Percentiles rank a stretch among this genome's conserved stretches.
Evolutionary conservation across 2,797 vertebrate species (phyloP).

Genomic region (Enteromius viviparus): DNA sequence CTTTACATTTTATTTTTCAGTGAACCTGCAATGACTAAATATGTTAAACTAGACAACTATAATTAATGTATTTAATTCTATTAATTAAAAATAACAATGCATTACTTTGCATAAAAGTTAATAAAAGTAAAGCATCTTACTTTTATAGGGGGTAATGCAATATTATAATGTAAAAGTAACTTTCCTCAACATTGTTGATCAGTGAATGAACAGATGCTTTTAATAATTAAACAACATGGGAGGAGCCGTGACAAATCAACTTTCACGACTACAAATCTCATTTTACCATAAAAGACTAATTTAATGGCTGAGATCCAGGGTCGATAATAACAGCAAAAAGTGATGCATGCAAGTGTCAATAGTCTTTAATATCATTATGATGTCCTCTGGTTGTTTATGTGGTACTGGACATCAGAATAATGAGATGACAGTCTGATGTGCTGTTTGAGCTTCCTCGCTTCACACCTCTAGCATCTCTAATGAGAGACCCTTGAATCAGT

Average conservation of each 20-base stretch:
- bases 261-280: neutral
- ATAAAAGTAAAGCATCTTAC: no score
- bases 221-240: neutral
- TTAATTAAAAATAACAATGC: neutral
- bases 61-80: no score
- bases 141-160: no score
- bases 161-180: no score
- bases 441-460: constrained; percentile 10
- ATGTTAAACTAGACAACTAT: no score
- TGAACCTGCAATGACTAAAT: no score
- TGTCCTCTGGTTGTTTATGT: constrained; percentile 39
- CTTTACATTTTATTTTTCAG: no score
- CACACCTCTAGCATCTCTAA: constrained; percentile 46
- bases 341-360: constrained; percentile 5
- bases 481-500: constrained; percentile 39
- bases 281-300: neutral
- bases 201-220: neutral
- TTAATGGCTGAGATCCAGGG: constrained; percentile 2
- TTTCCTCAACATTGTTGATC: no score
- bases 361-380: constrained; percentile 36
- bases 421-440: constrained; percentile 25
- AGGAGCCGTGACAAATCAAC: neutral
- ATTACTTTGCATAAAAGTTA: no score
- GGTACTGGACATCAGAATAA: constrained; percentile 35
- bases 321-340: constrained; percentile 2